Evolutionary conservation across 1,140 invertebrate species (phyloP), one percentile per base, ranked within the genome.

Genomic region (Macrobrachium nipponense): DNA sequence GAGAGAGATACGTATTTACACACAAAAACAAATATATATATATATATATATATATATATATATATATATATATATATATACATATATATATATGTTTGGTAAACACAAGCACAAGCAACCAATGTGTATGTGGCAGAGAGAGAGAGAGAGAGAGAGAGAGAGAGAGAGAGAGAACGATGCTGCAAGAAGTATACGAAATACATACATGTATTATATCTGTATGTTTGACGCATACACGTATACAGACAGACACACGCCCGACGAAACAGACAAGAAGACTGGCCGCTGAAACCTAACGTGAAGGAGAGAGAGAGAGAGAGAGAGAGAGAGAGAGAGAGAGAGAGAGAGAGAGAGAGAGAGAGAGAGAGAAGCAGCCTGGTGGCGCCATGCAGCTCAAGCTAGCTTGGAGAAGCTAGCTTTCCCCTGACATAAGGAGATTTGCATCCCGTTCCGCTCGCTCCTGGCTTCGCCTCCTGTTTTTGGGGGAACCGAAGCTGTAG

Each of bases 11-110:
- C n/a, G n/a, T n/a, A n/a, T n/a, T n/a, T n/a, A n/a, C 10, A 51
- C 10, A 51, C 43, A 73, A 58, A 73, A 58, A 73, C 43, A 73
- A 58, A 73, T 73, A 73, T 73, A 73, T 73, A 73, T 73, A 73
- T 73, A 73, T 73, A 73, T 73, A 73, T 73, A 73, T 73, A 73
- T 73, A 73, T 44, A 73, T 73, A 6, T 73, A 73, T 73, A 73
- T 73, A 73, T 73, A 73, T 73, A 73, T 73, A 6, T 73, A 73
- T 73, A 73, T 73, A 73, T 73, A 73, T 36, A 73, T 23, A 73
- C 36, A 73, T 73, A 73, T 73, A 73, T 73, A 20, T 73, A 73
- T 73, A 73, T 73, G 7, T 12, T 6, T 27, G 5, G 58, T 10
- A 75, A 17, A 27, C 11, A 27, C 17, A 76, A 10, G 3, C n/a